These are phyloP conservation scores for Invenusta paracnida DNA, from an alignment of 2,888 invertebrate genomes.

Conservation along the genomic window DNA sequence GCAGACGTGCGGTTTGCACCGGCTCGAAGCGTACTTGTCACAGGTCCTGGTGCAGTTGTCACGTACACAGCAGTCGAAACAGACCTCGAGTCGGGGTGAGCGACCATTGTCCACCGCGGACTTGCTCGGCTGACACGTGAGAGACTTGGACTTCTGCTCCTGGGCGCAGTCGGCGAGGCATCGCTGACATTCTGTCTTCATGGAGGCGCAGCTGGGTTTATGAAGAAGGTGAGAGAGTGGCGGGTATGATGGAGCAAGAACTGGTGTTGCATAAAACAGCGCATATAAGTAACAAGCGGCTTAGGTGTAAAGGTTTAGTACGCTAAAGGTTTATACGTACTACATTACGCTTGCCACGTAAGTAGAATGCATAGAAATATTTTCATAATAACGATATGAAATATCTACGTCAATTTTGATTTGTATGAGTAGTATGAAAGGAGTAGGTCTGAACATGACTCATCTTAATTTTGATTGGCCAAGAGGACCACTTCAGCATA, in stretches of 20 bases:
- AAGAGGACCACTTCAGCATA: too few relatives aligned
- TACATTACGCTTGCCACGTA: too few relatives aligned
- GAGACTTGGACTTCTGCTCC: background rate
- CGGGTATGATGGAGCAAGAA: background rate
- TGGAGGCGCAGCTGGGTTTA: background rate
- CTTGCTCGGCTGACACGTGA: constrained; percentile 37
- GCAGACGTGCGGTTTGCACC: constrained; percentile 37
- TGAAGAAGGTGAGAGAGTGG: background rate
- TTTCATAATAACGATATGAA: too few relatives aligned
- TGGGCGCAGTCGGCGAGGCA: background rate
- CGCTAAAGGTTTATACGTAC: too few relatives aligned
- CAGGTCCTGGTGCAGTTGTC: constrained; percentile 38
- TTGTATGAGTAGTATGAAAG: too few relatives aligned
- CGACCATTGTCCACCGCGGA: constrained; percentile 37
- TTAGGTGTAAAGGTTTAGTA: too few relatives aligned
- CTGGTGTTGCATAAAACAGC: too few relatives aligned
- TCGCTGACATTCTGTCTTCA: constrained; percentile 32
- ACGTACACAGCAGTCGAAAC: constrained; percentile 41
- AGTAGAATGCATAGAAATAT: too few relatives aligned
- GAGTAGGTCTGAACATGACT: too few relatives aligned
- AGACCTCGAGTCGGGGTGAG: constrained; percentile 32
- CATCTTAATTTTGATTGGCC: too few relatives aligned
- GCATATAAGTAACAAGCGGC: too few relatives aligned
- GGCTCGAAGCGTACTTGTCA: constrained; percentile 34
- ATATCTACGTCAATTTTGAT: too few relatives aligned